These are phyloP conservation scores for Achlya flavicornis DNA, from an alignment of 2,888 invertebrate genomes.

Conservation along the genomic window DNA sequence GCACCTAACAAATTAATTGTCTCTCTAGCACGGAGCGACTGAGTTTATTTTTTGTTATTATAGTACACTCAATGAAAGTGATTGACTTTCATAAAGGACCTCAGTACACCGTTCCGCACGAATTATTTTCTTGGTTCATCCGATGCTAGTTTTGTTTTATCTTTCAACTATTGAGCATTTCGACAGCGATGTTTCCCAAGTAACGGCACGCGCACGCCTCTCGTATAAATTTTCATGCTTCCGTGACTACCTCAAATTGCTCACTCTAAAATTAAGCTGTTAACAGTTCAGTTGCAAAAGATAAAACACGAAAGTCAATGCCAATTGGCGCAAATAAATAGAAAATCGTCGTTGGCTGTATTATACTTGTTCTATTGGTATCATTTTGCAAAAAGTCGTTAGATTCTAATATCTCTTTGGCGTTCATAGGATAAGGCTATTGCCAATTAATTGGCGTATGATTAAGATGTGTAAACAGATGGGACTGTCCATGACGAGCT, in stretches of 20 bases:
- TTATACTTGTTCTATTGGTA: conserved; percentile 59
- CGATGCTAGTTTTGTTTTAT: conserved; percentile 3
- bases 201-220: conserved; percentile 40
- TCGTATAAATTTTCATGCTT: conserved; percentile 62
- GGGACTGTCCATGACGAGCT: conserved; percentile 24
- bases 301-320: conserved; percentile 64
- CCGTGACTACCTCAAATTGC: conserved; percentile 61
- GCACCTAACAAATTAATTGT: conserved; percentile 7
- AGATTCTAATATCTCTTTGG: conserved; percentile 19
- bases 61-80: conserved; percentile 13
- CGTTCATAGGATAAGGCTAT: conserved; percentile 10
- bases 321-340: conserved; percentile 46
- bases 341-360: conserved; percentile 58
- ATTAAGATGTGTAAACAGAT: conserved; percentile 19
- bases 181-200: conserved; percentile 44
- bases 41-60: neutral
- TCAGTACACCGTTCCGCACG: conserved; percentile 29
- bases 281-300: conserved; percentile 60
- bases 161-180: conserved; percentile 38
- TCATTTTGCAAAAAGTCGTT: conserved; percentile 59
- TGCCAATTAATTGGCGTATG: conserved; percentile 8
- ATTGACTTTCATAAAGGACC: conserved; percentile 17
- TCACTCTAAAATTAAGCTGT: conserved; percentile 54
- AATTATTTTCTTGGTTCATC: conserved; percentile 34
- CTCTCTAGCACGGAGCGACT: neutral